Base-by-base conservation (phyloP, 1,140 invertebrate species). In the fruit fly (Drosophila melanogaster) region DNA sequence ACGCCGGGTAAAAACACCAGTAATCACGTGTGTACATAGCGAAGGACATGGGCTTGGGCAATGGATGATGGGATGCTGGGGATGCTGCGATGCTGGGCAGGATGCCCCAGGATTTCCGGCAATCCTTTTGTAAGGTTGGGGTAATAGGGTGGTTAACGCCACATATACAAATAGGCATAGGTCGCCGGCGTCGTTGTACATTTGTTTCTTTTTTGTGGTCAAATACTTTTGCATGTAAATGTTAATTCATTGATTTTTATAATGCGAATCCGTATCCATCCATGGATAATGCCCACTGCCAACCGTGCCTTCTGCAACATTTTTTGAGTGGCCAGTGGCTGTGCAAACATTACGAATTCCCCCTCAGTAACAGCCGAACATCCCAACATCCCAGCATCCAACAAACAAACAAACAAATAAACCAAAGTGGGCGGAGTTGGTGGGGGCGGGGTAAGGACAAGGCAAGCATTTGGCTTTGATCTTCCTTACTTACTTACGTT, bases 231-330 rank as follows among this genome's bases (percentile, higher is more conserved):
- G 72, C 79, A 84, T 87, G 84, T 84, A 89, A 87, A 87, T 89
- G 83, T 83, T 87, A 87, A 89, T 87, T 89, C 84, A 87, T 87
- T 87, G 84, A 87, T 87, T 87, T 87, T 89, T 87, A 83, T 89
- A 79, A 87, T 87, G 84, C 71, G 69, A 69, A 66, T 51, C 67
- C 70, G 54, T 71, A 66, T 51, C 67, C 70, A 55, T 71, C 77
- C 79, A 79, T 58, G 80, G 46, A 26, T 22, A 12, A 44, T 41
- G n/a, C 41, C 41, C 8, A 10, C 40, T 15, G 15, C 2, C 15
- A 7, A 19, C 1, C 11, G 19, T 10, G 3, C 41, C 17, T 22
- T 8, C 10, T 11, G 17, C 35, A 38, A 11, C 11, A 19, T 17
- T 44, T 44, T 44, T 44, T 57, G 26, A 38, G 17, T 44, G 47